Base-by-base conservation (phyloP, 1,140 invertebrate genomes). In the Drosophila sp. region DNA sequence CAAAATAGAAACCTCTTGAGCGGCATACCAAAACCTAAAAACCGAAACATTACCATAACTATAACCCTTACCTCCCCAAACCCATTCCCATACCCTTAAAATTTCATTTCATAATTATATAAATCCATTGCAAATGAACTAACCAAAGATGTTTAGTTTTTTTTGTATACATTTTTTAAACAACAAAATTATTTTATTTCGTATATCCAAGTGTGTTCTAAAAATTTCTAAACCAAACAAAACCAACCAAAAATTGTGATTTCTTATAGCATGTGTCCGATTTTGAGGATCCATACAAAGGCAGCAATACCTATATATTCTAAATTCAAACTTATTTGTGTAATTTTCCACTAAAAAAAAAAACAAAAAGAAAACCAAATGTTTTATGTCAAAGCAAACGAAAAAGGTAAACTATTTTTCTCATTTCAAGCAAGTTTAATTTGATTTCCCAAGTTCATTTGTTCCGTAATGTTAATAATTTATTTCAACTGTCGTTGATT, bases 241-340 rank as follows among this genome's bases (percentile, higher is more conserved):
- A 70, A 66, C 33, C 1, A 50, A 50, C 23, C 23, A 50, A 50
- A 50, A 79, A 84, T 76, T 80, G 72, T 85, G 44, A 85, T 90
- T 79, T 90, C 66, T 92, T 91, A 75, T 90, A 91, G 91, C 82
- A 90, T 76, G 76, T 90, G 60, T 91, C 90, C 74, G 90, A 92
- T 84, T 92, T 91, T 92, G 89, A 91, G 91, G 91, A 91, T 92
- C 86, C 92, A 83, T 92, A 90, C 82, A 92, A 91, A 91, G 80
- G 91, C 81, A 95, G 94, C 93, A 94, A 95, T 94, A 95, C 94
- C 71, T 95, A 95, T 93, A 95, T 95, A 93, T 95, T 92, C 92
- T 95, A 93, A 93, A 79, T 80, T 79, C 57, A 50, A 27, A 50
- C 67, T 76, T 71, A 69, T 78, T 75, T 83, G 72, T 69, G 58